Evolutionary conservation across 2,113 vertebrate genomes (phyloP).

Genomic region (Pardalotus punctatus): DNA sequence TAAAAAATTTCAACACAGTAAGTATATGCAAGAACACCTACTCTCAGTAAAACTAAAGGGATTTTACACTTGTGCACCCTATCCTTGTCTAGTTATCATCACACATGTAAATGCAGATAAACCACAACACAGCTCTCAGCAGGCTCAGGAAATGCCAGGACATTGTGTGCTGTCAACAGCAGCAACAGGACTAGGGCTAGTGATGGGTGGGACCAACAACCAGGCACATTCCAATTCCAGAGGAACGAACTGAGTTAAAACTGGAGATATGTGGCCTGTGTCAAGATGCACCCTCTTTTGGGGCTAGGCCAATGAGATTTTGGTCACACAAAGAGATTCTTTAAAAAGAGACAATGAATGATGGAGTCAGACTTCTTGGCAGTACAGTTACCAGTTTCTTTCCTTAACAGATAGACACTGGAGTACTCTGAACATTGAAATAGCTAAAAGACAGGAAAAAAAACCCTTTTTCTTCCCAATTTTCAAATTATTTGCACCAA

Average conservation of each 20-base stretch:
- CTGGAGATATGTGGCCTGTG: not conserved
- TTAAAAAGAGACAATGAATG: not conserved
- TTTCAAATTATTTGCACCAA: not conserved
- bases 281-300: not conserved
- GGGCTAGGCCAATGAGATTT: not conserved
- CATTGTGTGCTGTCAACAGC: not conserved
- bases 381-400: not conserved
- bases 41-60: not conserved
- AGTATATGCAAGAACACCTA: not conserved
- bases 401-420: not conserved
- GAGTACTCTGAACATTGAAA: not conserved
- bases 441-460: not conserved
- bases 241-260: not conserved
- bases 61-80: not conserved
- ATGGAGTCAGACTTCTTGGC: not conserved
- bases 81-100: not conserved
- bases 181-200: not conserved
- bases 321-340: not conserved
- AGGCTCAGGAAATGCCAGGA: not conserved
- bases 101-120: rapidly evolving
- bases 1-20: conserved; percentile 20
- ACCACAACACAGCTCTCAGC: not conserved
- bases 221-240: not conserved
- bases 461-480: not conserved
- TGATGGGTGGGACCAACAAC: not conserved